These are phyloP conservation scores for Cladorhizidae sp. DNA, from an alignment of 37 sponge, comb jelly and placozoan species.

Conservation along the genomic window DNA sequence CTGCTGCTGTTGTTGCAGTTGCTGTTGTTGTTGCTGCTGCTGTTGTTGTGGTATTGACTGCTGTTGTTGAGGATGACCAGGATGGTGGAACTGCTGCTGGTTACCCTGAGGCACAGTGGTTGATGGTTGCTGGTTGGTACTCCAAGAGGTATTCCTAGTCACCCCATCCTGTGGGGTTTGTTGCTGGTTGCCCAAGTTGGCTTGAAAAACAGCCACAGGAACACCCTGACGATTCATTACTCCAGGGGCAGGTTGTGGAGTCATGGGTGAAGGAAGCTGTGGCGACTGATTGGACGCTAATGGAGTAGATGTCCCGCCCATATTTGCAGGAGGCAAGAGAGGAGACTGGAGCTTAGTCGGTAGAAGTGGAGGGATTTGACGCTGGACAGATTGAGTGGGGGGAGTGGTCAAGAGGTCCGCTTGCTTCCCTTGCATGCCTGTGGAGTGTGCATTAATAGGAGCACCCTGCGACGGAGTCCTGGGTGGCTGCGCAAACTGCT, in stretches of 20 bases:
- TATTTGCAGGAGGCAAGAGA: no score
- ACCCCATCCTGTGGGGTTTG: not conserved
- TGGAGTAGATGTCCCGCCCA: no score
- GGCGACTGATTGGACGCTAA: not conserved
- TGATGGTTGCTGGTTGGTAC: not conserved
- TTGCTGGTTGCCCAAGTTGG: not conserved
- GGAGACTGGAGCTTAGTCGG: no score
- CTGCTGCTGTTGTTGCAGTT: not conserved
- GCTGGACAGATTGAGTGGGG: not conserved
- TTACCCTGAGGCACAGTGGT: not conserved
- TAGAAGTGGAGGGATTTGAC: not conserved
- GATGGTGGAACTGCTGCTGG: conserved; percentile 1
- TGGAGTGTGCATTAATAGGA: not conserved
- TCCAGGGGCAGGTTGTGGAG: conserved; percentile 2
- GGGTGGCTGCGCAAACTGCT: conserved; percentile 14
- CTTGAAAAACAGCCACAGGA: conserved; percentile 5
- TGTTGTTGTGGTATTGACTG: not conserved
- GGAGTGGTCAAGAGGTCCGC: not conserved
- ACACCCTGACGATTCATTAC: not conserved
- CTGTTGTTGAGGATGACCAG: not conserved
- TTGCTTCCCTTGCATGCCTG: not conserved
- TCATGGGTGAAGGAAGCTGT: conserved; percentile 27
- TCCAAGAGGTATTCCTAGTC: not conserved
- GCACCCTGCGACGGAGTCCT: not conserved
- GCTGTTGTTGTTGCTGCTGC: conserved; percentile 8